Conservation (phyloP, 2,113 vertebrate species). For the Oreamnos americanus region DNA sequence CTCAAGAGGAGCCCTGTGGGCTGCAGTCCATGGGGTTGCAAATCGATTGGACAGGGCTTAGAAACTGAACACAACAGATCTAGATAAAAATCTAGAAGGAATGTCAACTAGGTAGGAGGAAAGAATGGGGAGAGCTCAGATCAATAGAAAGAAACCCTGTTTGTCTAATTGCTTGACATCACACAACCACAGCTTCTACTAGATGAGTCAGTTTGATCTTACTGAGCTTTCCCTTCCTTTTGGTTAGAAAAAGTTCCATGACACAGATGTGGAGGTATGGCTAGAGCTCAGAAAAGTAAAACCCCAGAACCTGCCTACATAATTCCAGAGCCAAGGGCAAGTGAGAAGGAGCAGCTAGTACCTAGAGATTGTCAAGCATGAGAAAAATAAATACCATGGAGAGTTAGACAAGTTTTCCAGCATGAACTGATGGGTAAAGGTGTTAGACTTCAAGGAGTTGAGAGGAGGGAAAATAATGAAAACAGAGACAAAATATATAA, state of each 20-base stretch:
- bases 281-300: background rate
- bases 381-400: background rate
- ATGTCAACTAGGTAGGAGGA: background rate
- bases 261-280: background rate
- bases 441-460: background rate
- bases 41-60: background rate
- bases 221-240: background rate
- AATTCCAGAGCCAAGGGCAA: background rate
- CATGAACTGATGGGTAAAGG: background rate
- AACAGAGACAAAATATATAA: background rate
- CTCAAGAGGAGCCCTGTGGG: background rate
- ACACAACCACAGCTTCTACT: background rate
- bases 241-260: background rate
- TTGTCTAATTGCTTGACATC: background rate
- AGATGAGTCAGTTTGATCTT: background rate
- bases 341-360: background rate
- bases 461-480: background rate
- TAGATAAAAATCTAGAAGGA: background rate
- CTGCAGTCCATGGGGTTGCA: background rate
- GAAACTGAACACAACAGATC: background rate
- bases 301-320: background rate
- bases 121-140: background rate
- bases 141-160: background rate
- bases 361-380: background rate
- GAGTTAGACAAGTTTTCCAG: background rate